These are phyloP conservation scores for Syndactyla subalaris DNA, from an alignment of 2,797 vertebrate species.

Conservation along the genomic window DNA sequence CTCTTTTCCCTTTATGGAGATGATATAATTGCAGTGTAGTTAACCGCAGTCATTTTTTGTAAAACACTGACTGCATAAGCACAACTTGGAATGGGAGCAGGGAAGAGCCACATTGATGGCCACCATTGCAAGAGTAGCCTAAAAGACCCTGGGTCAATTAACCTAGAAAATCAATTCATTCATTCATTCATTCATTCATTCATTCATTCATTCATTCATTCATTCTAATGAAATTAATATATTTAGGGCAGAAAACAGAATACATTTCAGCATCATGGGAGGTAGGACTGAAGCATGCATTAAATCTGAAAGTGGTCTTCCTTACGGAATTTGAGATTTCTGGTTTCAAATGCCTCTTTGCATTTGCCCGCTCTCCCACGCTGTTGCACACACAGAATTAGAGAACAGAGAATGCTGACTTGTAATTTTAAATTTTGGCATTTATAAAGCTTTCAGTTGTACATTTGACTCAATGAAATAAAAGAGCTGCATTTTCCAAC, in stretches of 20 bases:
- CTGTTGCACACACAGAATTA: accelerated
- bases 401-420: neutral
- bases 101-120: neutral
- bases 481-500: conserved; percentile 22
- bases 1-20: neutral
- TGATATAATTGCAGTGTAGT: neutral
- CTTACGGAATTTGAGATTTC: neutral
- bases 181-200: neutral
- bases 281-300: neutral
- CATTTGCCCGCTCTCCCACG: accelerated
- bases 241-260: neutral
- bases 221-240: neutral
- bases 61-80: neutral
- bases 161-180: neutral
- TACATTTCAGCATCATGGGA: neutral
- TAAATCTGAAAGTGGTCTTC: neutral
- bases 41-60: neutral
- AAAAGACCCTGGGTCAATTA: neutral
- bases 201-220: neutral
- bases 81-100: neutral
- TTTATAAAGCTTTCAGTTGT: conserved; percentile 17
- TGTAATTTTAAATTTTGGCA: conserved; percentile 24
- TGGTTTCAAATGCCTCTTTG: neutral
- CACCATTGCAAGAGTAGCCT: neutral
- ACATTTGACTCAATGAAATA: neutral